These are phyloP conservation scores for Drosophila rubida DNA, from an alignment of 2,888 invertebrate genomes.

Conservation along the genomic window DNA sequence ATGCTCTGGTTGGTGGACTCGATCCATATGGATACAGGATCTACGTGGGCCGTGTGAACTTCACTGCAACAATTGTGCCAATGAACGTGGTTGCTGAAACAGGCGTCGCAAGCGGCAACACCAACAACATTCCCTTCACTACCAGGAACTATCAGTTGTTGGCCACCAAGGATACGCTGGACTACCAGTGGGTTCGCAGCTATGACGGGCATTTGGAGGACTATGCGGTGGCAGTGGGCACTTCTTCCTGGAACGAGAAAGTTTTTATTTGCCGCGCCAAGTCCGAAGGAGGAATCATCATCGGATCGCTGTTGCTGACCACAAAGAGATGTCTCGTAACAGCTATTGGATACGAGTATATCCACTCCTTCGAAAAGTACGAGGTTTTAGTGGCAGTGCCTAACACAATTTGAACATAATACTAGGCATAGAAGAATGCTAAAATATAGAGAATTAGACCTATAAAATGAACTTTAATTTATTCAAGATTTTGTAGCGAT, in stretches of 20 bases:
- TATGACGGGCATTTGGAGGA: conserved; percentile 49
- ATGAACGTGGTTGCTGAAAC: conserved; percentile 54
- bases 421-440: not conserved
- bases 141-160: conserved; percentile 30
- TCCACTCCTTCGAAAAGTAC: conserved; percentile 51
- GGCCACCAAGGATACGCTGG: conserved; percentile 35
- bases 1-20: conserved; percentile 8
- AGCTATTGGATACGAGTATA: conserved; percentile 16
- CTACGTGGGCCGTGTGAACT: conserved; percentile 46
- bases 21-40: conserved; percentile 2
- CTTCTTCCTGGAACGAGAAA: conserved; percentile 45
- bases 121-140: not conserved
- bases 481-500: too few relatives aligned
- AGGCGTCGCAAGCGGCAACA: conserved; percentile 42
- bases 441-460: not conserved
- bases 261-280: conserved; percentile 36
- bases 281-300: not conserved
- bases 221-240: conserved; percentile 49
- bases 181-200: conserved; percentile 50
- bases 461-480: too few relatives aligned
- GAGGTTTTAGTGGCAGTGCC: conserved; percentile 46
- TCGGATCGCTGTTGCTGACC: conserved; percentile 12
- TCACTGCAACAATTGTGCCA: conserved; percentile 35
- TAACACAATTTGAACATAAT: not conserved
- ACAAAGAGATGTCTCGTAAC: conserved; percentile 40